A percentile compares a stretch with the other conserved stretches of the same genome.
Evolutionary conservation across 2,888 invertebrate genomes (phyloP).

Genomic region (Erynnis tages): DNA sequence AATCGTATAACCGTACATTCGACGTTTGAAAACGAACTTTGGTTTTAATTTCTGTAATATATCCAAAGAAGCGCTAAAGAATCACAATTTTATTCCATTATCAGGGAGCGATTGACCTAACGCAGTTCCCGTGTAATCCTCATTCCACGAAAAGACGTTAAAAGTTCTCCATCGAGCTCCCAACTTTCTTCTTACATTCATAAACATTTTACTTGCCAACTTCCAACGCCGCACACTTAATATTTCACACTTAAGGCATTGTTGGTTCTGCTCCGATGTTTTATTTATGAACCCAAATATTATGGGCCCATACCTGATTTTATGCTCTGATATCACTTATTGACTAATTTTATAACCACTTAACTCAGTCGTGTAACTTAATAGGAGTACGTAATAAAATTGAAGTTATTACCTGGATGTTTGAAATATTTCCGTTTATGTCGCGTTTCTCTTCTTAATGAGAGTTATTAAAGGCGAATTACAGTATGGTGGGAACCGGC

Average conservation of each 20-base stretch:
- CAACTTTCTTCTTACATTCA: slow-evolving; percentile 69
- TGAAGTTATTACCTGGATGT: slow-evolving; percentile 27
- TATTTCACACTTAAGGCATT: slow-evolving; percentile 54
- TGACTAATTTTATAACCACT: slow-evolving; percentile 41
- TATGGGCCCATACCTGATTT: not conserved
- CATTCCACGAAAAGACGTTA: slow-evolving; percentile 56
- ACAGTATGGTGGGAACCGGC: no score
- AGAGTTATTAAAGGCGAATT: not conserved
- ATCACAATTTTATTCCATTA: slow-evolving; percentile 66
- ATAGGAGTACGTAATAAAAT: slow-evolving; percentile 26
- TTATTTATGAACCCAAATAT: slow-evolving; percentile 20
- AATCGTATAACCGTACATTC: slow-evolving; percentile 9
- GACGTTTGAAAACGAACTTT: slow-evolving; percentile 7
- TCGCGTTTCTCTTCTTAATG: slow-evolving; percentile 1
- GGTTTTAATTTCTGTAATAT: slow-evolving; percentile 20
- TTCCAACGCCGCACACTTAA: slow-evolving; percentile 49
- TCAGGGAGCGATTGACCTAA: slow-evolving; percentile 63
- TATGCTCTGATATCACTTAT: slow-evolving; percentile 35
- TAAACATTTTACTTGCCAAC: slow-evolving; percentile 70
- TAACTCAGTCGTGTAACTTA: slow-evolving; percentile 34
- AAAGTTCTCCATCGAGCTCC: slow-evolving; percentile 54
- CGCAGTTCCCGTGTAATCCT: slow-evolving; percentile 73
- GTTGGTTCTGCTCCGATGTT: slow-evolving; percentile 4
- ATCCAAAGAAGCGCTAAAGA: slow-evolving; percentile 41
- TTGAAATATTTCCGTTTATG: slow-evolving; percentile 30